These are phyloP conservation scores for Siderastrea radians DNA, from an alignment of 92 coral and sea anemone species.

Conservation along the genomic window DNA sequence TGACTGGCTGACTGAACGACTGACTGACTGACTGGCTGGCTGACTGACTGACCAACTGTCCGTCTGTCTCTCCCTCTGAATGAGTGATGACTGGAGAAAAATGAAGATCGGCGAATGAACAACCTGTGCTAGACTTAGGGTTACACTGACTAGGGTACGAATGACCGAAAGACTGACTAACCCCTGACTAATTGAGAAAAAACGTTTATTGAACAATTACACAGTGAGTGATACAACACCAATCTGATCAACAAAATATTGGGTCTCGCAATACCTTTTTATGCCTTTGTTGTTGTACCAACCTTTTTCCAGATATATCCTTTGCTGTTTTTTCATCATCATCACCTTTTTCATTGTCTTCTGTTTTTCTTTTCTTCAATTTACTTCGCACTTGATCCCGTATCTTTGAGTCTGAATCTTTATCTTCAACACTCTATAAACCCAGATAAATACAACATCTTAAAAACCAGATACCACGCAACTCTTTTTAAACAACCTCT, in stretches of 20 bases:
- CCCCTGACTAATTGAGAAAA: background rate
- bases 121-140: too few species aligned
- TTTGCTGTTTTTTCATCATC: conserved; percentile 48
- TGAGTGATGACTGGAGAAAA: too few species aligned
- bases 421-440: conserved; percentile 55
- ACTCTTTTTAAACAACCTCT: too few species aligned
- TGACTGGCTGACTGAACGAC: too few species aligned
- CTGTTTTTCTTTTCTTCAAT: conserved; percentile 73
- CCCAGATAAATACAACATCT: background rate
- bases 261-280: background rate
- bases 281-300: background rate
- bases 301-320: conserved; percentile 73
- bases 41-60: too few species aligned
- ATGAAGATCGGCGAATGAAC: too few species aligned
- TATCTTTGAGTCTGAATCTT: conserved; percentile 65
- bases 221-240: too few species aligned
- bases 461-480: background rate
- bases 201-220: too few species aligned
- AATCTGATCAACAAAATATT: too few species aligned
- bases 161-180: background rate
- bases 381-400: conserved; percentile 84
- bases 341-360: conserved; percentile 46
- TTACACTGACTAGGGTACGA: too few species aligned
- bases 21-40: too few species aligned
- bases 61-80: too few species aligned